A percentile compares a stretch with the other conserved stretches of the same genome.
Evolutionary conservation across 2,888 invertebrate species (phyloP).

Genomic region (Dicyrtoma fusca): DNA sequence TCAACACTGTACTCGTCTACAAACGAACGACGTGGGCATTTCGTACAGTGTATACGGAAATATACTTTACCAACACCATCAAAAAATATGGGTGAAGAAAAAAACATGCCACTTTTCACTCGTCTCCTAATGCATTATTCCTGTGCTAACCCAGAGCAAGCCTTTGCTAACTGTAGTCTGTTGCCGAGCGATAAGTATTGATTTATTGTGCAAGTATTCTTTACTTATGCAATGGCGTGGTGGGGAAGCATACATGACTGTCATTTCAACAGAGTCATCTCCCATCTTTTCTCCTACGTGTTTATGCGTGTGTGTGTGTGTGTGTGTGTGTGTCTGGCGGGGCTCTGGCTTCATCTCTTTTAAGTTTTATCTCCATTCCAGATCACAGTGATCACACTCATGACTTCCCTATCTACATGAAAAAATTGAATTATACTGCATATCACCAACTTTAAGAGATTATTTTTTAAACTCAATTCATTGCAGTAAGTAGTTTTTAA

Average conservation of each 20-base stretch:
- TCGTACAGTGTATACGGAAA: background rate
- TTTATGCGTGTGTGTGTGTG: too few species aligned
- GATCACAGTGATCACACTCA: background rate
- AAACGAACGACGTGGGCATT: background rate
- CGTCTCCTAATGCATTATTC: slow-evolving; percentile 36
- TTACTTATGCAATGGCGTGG: background rate
- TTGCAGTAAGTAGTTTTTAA: too few species aligned
- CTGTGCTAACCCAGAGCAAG: background rate
- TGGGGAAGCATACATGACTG: slow-evolving; percentile 1
- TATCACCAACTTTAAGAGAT: background rate
- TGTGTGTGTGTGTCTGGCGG: too few species aligned
- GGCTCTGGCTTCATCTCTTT: background rate
- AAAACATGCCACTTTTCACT: background rate
- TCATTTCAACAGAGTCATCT: slow-evolving; percentile 37
- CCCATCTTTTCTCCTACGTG: slow-evolving; percentile 11
- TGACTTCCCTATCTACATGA: background rate
- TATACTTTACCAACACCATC: too few species aligned
- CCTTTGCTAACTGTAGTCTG: slow-evolving; percentile 29
- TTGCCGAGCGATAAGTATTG: slow-evolving; percentile 52
- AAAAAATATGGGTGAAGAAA: background rate
- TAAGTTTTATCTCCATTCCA: background rate
- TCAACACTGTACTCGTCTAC: background rate
- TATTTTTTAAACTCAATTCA: background rate
- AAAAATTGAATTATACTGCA: background rate
- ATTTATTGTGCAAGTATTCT: slow-evolving; percentile 45